These are phyloP conservation scores for Lasioglossum pauxillum DNA, from an alignment of 2,888 invertebrate genomes.

Conservation along the genomic window DNA sequence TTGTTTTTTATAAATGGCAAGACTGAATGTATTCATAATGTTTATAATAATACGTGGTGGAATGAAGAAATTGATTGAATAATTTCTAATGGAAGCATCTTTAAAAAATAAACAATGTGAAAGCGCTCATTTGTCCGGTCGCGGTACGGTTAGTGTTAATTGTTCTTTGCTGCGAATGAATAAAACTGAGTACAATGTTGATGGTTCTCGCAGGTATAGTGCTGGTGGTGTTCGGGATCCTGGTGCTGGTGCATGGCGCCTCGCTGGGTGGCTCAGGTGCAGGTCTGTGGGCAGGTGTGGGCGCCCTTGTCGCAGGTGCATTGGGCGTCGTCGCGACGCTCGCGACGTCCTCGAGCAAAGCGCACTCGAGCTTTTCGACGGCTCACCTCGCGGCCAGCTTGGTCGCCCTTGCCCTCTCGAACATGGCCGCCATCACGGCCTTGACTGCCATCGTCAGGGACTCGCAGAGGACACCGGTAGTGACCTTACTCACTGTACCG, in stretches of 20 bases:
- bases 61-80: no score
- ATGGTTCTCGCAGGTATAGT: conserved; percentile 84
- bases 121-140: no score
- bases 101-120: no score
- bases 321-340: conserved; percentile 87
- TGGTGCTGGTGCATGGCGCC: conserved; percentile 88
- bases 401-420: conserved; percentile 81
- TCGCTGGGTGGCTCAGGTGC: conserved; percentile 87
- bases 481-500: conserved; percentile 76
- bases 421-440: conserved; percentile 82
- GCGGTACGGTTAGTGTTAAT: no score
- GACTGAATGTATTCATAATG: no score
- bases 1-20: no score
- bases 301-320: conserved; percentile 87
- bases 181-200: no score
- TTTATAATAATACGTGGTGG: no score
- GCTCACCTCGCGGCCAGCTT: conserved; percentile 88
- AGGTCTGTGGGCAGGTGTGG: conserved; percentile 89
- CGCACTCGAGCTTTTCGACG: conserved; percentile 84
- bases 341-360: conserved; percentile 73
- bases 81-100: no score
- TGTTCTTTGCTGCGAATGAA: no score
- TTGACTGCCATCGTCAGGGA: conserved; percentile 87
- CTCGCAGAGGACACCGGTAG: conserved; percentile 82
- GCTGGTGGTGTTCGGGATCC: conserved; percentile 88